Evolutionary conservation across 2,888 invertebrate species (phyloP).

Genomic region (Lepetodrilus schrolli): DNA sequence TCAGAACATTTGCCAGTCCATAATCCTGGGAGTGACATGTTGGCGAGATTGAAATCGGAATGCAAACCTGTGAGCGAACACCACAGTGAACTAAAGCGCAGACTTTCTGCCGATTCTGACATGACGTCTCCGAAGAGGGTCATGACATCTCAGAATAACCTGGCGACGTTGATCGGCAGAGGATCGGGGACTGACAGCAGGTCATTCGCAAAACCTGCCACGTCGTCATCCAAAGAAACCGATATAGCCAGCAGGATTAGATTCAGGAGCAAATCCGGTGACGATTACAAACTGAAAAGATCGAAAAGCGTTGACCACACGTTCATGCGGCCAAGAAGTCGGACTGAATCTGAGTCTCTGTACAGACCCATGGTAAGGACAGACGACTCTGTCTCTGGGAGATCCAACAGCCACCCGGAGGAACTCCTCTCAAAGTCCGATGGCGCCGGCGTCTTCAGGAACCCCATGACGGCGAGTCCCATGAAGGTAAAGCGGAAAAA

Average conservation of each 20-base stretch:
- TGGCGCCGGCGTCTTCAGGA: slow-evolving; percentile 87
- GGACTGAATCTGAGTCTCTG: slow-evolving; percentile 56
- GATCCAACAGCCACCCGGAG: slow-evolving; percentile 41
- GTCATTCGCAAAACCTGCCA: slow-evolving; percentile 28
- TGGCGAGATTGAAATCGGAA: not conserved
- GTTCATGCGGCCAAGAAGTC: slow-evolving; percentile 62
- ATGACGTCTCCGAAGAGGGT: not conserved
- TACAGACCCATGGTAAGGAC: slow-evolving; percentile 57
- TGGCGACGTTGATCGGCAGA: slow-evolving; percentile 37
- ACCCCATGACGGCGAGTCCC: slow-evolving; percentile 82
- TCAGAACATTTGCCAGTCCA: not conserved
- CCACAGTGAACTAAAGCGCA: slow-evolving; percentile 56
- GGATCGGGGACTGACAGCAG: slow-evolving; percentile 17
- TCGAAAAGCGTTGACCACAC: slow-evolving; percentile 64
- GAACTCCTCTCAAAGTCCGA: slow-evolving; percentile 72
- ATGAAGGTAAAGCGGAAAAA: slow-evolving; percentile 72
- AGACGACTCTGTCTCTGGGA: slow-evolving; percentile 46
- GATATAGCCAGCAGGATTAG: slow-evolving; percentile 36
- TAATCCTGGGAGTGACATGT: not conserved
- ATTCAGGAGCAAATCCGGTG: slow-evolving; percentile 66
- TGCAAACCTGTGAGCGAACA: slow-evolving; percentile 38
- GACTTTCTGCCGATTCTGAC: slow-evolving; percentile 54
- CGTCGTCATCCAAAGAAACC: slow-evolving; percentile 5
- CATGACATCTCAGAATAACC: slow-evolving; percentile 21
- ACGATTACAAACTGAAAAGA: slow-evolving; percentile 53